These are phyloP conservation scores for Eira barbara DNA, from an alignment of 2,113 vertebrate species.

Conservation along the genomic window DNA sequence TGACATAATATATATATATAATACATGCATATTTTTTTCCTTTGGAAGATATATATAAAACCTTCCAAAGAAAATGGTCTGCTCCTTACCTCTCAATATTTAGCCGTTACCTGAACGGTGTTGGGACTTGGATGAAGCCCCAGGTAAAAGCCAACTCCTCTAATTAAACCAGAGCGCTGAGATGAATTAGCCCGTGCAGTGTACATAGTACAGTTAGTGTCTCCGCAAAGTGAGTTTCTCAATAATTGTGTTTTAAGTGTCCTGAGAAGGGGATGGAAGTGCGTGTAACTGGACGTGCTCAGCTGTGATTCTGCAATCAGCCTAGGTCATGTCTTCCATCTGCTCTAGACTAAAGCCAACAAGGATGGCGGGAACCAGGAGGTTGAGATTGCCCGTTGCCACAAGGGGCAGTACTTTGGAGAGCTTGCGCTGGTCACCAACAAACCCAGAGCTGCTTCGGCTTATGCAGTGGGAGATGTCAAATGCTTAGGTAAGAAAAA, in stretches of 20 bases:
- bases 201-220: not conserved
- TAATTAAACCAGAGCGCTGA: not conserved
- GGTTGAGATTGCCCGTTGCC: constrained; percentile 96
- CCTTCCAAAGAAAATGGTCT: not conserved
- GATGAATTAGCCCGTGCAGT: not conserved
- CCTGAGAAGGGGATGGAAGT: not conserved
- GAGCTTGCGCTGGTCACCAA: constrained; percentile 98
- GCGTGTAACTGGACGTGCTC: not conserved
- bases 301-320: constrained; percentile 28
- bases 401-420: constrained; percentile 97
- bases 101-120: not conserved
- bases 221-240: not conserved
- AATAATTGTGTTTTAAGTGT: not conserved
- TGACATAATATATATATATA: not conserved
- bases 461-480: constrained; percentile 93
- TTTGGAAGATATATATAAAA: not conserved
- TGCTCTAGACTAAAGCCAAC: constrained; percentile 89
- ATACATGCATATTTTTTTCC: not conserved
- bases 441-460: constrained; percentile 98
- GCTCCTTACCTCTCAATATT: not conserved
- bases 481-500: constrained; percentile 94
- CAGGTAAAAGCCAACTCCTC: not conserved
- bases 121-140: not conserved
- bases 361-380: constrained; percentile 91
- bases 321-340: constrained; percentile 29